Evolutionary conservation across 2,113 vertebrate species (phyloP), one percentile per base, ranked within the genome.

Genomic region (Felis chaus): DNA sequence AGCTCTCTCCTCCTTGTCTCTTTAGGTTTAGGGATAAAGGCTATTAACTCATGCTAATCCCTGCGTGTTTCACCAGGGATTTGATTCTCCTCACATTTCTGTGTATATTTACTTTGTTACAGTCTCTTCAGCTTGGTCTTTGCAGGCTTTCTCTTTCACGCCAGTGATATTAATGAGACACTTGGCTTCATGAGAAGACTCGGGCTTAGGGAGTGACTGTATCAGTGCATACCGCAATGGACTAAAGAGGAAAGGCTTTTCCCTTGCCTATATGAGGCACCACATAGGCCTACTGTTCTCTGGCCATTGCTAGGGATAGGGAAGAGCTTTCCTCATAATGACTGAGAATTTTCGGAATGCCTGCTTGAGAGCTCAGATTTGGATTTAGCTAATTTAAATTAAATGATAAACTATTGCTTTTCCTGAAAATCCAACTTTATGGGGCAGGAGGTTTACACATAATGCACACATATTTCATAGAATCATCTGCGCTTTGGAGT

Each of bases 331-430:
- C 41, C 23, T 25, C 65, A 15, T 55, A 80, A 79, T 27, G 68
- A 79, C 39, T 80, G 69, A 91, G 29, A 78, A 66, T 82, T 95
- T 92, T 92, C 48, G 33, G n/a, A 93, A 89, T 53, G 48, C 19
- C 50, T 69, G 8, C 8, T 31, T 68, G 16, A 89, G 25, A 71
- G 23, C 12, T 91, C 27, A 93, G 33, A 91, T 81, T 68, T 94
- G 33, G 33, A 69, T 55, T 82, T 68, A 27, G 50, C n/a, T 36
- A 41, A 94, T 80, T 91, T 91, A 95, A 88, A 33, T 39, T 7
- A 88, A 89, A 81, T 89, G n/a, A 74, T 91, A 94, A 93, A 63
- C 18, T 84, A 33, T 8, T 53, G 11, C 18, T 96, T 69, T 71
- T 89, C 79, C 91, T 89, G 8, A 14, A 91, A 69, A 76, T 36